phyloP scores from a whole-genome alignment of 2,797 vertebrate genomes.

The Caiman crocodilus region DNA sequence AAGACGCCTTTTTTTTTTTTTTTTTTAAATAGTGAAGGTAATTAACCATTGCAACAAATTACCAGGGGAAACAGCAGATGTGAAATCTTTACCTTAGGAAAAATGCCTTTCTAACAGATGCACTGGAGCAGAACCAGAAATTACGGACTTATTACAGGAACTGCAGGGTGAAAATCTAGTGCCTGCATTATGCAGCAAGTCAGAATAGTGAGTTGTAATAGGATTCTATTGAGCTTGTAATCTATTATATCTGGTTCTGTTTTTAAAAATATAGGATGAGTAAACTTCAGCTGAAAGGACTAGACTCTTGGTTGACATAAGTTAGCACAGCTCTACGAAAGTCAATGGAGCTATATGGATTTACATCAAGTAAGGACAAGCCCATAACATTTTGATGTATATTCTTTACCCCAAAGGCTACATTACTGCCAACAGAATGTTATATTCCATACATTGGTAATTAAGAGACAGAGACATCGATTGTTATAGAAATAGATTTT shows the following conservation, averaged over 20 bases:
- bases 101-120: neutral
- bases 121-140: neutral
- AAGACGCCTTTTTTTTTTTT: neutral
- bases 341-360: neutral
- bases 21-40: neutral
- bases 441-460: neutral
- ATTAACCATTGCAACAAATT: neutral
- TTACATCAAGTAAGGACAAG: neutral
- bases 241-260: neutral
- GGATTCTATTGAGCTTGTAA: neutral
- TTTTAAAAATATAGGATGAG: neutral
- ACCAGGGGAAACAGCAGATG: neutral
- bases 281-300: neutral
- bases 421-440: neutral
- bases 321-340: neutral
- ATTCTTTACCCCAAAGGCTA: neutral
- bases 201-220: neutral
- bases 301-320: neutral
- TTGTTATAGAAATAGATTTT: slow-evolving; percentile 10
- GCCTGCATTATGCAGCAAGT: neutral
- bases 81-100: neutral
- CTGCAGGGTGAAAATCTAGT: neutral
- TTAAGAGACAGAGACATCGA: neutral
- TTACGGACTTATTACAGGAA: neutral
- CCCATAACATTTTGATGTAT: neutral